Evolutionary conservation across 2,797 vertebrate species (phyloP).

Genomic region (Enoplosus armatus): DNA sequence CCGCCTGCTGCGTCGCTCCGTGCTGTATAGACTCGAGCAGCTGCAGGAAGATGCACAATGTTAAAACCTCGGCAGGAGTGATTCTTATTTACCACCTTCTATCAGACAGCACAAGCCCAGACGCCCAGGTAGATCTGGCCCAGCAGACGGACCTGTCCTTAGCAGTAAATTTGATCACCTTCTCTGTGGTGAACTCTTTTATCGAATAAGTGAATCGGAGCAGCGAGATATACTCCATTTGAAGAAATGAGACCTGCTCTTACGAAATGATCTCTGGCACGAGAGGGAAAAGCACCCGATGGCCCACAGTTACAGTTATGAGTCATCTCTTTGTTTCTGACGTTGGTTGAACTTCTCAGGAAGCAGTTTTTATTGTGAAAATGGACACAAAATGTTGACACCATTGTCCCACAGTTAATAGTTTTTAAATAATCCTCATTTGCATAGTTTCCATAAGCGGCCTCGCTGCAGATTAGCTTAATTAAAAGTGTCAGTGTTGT

Average conservation of each 20-base stretch:
- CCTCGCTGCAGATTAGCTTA: constrained; percentile 30
- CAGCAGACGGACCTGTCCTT: constrained; percentile 29
- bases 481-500: constrained; percentile 60
- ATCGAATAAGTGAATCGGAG: constrained; percentile 38
- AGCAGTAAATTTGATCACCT: constrained; percentile 28
- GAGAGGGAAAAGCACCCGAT: constrained; percentile 24
- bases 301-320: constrained; percentile 18
- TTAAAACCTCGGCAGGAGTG: background rate
- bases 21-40: background rate
- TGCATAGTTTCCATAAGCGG: constrained; percentile 35
- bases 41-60: constrained; percentile 8
- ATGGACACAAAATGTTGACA: background rate
- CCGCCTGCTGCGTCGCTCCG: constrained; percentile 26
- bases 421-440: constrained; percentile 44
- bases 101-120: constrained; percentile 5
- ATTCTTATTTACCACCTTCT: constrained; percentile 46
- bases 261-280: constrained; percentile 40
- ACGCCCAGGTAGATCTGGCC: background rate
- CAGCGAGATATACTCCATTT: constrained; percentile 41
- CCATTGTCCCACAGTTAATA: background rate
- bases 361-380: background rate
- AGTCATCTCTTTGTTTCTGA: constrained; percentile 21
- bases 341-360: background rate
- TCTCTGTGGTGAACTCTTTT: constrained; percentile 28
- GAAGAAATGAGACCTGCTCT: constrained; percentile 41